A percentile compares a stretch with the other conserved stretches of the same genome.
phyloP scores from a whole-genome alignment of 2,113 vertebrate genomes.

The Elephas maximus region DNA sequence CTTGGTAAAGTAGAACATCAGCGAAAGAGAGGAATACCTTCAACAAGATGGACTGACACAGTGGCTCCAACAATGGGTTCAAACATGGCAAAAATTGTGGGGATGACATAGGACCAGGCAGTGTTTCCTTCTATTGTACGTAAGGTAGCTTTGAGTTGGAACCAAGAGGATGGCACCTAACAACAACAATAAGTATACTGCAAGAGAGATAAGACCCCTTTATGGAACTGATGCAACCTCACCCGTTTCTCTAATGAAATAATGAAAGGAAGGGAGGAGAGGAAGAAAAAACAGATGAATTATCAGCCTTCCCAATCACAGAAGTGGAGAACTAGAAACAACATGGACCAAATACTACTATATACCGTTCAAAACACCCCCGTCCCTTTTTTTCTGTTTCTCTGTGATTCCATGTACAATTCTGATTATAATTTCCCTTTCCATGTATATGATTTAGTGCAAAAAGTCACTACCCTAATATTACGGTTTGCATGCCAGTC shows the following conservation, averaged over 20 bases:
- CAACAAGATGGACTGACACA: no score
- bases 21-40: no score
- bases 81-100: no score
- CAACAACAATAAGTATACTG: background rate
- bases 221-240: background rate
- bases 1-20: no score
- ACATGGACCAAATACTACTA: no score
- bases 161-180: no score
- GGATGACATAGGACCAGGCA: no score
- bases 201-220: background rate
- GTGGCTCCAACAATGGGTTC: no score
- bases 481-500: background rate
- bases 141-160: no score
- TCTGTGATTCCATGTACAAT: background rate
- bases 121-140: no score
- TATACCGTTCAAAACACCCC: background rate
- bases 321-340: background rate
- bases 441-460: background rate
- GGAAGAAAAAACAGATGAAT: background rate
- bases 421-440: background rate
- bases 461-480: background rate
- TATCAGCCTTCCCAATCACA: background rate
- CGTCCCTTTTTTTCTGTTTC: background rate
- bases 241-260: background rate
- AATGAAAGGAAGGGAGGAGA: background rate